phyloP scores from a whole-genome alignment of 2,888 invertebrate species.

The Drosophila putrida region DNA sequence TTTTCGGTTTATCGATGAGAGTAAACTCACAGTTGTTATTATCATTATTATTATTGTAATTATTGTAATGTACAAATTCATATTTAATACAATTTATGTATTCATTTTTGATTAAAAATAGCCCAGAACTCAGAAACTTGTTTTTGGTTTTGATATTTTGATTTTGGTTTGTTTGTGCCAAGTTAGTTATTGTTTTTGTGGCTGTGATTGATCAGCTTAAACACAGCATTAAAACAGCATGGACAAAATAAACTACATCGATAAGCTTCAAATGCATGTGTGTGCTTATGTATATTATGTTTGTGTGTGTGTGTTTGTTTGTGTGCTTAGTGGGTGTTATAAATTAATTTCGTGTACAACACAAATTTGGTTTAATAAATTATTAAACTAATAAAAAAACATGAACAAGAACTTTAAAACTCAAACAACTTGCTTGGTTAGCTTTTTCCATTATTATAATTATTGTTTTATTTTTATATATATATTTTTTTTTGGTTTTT shows the following conservation, averaged over 20 bases:
- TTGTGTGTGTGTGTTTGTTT: constrained; percentile 36
- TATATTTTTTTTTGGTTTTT: constrained; percentile 26
- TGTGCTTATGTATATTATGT: constrained; percentile 37
- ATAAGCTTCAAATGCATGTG: constrained; percentile 68
- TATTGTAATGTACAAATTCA: constrained; percentile 25
- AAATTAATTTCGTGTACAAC: constrained; percentile 75
- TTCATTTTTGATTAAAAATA: constrained; percentile 69
- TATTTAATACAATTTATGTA: constrained; percentile 36
- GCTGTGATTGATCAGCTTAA: constrained; percentile 42
- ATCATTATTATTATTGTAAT: background rate
- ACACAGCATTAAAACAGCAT: constrained; percentile 64
- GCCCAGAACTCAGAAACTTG: constrained; percentile 85
- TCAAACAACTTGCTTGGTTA: constrained; percentile 68
- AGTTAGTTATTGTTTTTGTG: constrained; percentile 53
- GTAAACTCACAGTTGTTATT: background rate
- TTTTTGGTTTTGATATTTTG: constrained; percentile 62
- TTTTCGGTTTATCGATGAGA: constrained; percentile 20
- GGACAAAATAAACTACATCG: constrained; percentile 70
- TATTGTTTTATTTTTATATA: constrained; percentile 5
- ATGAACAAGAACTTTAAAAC: constrained; percentile 62
- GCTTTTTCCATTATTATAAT: constrained; percentile 26
- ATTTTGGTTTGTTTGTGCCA: constrained; percentile 36
- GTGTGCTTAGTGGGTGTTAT: constrained; percentile 75
- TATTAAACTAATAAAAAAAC: constrained; percentile 55
- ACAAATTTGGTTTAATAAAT: constrained; percentile 66